Evolutionary conservation across 2,113 vertebrate species (phyloP).

Genomic region (Edolisoma coerulescens): DNA sequence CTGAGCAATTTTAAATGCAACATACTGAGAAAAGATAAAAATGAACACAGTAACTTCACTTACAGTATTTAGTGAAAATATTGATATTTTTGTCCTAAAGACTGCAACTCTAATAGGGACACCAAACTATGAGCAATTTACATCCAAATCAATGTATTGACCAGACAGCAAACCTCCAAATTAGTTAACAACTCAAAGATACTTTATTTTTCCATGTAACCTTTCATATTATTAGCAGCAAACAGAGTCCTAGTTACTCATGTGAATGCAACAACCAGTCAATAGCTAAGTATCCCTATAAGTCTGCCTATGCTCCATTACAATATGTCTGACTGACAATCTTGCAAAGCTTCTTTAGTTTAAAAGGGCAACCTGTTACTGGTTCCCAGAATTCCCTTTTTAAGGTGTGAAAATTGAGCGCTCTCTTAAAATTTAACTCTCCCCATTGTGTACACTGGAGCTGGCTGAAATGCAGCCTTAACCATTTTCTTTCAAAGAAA

Average conservation of each 20-base stretch:
- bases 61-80: not conserved
- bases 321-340: not conserved
- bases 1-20: not conserved
- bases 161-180: not conserved
- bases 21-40: not conserved
- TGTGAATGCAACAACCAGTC: not conserved
- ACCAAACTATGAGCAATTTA: not conserved
- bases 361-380: not conserved
- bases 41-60: not conserved
- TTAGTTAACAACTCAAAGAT: not conserved
- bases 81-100: not conserved
- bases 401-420: not conserved
- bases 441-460: not conserved
- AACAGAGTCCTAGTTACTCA: not conserved
- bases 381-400: not conserved
- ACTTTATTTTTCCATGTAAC: not conserved
- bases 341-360: not conserved
- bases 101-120: not conserved
- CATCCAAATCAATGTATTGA: conserved; percentile 4
- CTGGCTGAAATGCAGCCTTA: not conserved
- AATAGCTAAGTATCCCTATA: not conserved
- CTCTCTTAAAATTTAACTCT: not conserved
- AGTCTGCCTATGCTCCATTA: not conserved
- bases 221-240: not conserved
- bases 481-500: not conserved